A percentile compares a stretch with the other conserved stretches of the same genome.
Evolutionary conservation across 2,113 vertebrate species (phyloP).

Genomic region (Atherinomorus stipes): DNA sequence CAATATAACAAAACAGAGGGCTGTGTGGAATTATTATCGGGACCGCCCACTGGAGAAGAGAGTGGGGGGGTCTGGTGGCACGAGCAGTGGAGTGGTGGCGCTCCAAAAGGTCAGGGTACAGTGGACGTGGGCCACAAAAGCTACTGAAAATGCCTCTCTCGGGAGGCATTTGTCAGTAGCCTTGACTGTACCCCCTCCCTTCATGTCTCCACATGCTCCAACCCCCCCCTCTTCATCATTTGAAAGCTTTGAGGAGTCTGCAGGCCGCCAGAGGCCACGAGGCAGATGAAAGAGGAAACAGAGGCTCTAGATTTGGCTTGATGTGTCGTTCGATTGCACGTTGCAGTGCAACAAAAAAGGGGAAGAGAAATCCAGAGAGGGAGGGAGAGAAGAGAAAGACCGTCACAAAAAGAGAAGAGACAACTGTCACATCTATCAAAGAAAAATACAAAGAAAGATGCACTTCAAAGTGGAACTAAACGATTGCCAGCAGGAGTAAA

Average conservation of each 20-base stretch:
- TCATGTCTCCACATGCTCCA: not conserved
- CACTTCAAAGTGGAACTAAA: constrained; percentile 7
- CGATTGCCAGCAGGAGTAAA: not conserved
- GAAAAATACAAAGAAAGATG: constrained; percentile 18
- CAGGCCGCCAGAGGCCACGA: constrained; percentile 33
- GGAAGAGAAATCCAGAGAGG: constrained; percentile 11
- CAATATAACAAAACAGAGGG: constrained; percentile 46
- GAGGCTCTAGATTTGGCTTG: constrained; percentile 35
- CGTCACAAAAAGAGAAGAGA: not conserved
- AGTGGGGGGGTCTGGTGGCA: constrained; percentile 36
- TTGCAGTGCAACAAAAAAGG: constrained; percentile 44
- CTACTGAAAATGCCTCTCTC: constrained; percentile 37
- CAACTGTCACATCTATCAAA: constrained; percentile 6
- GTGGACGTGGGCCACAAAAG: constrained; percentile 47
- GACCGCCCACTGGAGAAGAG: constrained; percentile 36
- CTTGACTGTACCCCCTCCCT: constrained; percentile 16
- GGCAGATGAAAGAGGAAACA: constrained; percentile 58
- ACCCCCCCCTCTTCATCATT: constrained; percentile 1
- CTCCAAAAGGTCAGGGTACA: constrained; percentile 60
- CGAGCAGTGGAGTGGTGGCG: constrained; percentile 26
- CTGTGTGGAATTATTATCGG: constrained; percentile 43
- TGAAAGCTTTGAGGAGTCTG: constrained; percentile 53
- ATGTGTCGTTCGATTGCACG: constrained; percentile 48
- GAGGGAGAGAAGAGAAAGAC: not conserved
- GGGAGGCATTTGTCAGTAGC: constrained; percentile 37